phyloP scores from a whole-genome alignment of 2,888 invertebrate species.

The Anticlea derivata region DNA sequence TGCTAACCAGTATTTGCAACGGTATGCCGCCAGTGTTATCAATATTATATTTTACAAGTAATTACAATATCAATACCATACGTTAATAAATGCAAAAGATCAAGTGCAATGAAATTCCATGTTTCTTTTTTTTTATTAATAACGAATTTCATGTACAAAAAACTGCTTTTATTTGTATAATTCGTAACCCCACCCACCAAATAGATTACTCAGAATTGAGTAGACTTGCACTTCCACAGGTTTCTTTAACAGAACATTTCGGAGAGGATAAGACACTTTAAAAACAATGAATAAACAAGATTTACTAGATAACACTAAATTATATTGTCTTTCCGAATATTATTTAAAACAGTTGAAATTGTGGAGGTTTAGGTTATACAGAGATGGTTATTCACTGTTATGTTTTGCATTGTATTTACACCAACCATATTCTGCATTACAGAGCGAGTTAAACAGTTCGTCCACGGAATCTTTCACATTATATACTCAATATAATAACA shows the following conservation, averaged over 20 bases:
- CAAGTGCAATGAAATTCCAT: slow-evolving; percentile 81
- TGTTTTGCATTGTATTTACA: slow-evolving; percentile 61
- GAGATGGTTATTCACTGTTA: slow-evolving; percentile 66
- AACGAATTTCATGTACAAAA: slow-evolving; percentile 69
- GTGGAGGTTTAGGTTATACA: slow-evolving; percentile 59
- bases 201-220: slow-evolving; percentile 61
- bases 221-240: slow-evolving; percentile 67
- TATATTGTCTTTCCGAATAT: slow-evolving; percentile 83
- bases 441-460: slow-evolving; percentile 63
- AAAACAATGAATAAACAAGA: slow-evolving; percentile 82
- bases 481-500: slow-evolving; percentile 78
- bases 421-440: slow-evolving; percentile 60
- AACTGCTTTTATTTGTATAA: slow-evolving; percentile 60
- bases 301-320: slow-evolving; percentile 83
- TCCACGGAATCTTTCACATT: slow-evolving; percentile 78
- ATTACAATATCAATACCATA: slow-evolving; percentile 84
- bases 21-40: slow-evolving; percentile 80
- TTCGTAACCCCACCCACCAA: slow-evolving; percentile 59
- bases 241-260: slow-evolving; percentile 68
- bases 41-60: slow-evolving; percentile 82
- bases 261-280: slow-evolving; percentile 78
- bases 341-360: slow-evolving; percentile 71
- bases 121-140: slow-evolving; percentile 62
- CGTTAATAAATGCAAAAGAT: slow-evolving; percentile 85
- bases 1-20: slow-evolving; percentile 81